phyloP scores from a whole-genome alignment of 2,888 invertebrate species.

The Stegophylla sp. region DNA sequence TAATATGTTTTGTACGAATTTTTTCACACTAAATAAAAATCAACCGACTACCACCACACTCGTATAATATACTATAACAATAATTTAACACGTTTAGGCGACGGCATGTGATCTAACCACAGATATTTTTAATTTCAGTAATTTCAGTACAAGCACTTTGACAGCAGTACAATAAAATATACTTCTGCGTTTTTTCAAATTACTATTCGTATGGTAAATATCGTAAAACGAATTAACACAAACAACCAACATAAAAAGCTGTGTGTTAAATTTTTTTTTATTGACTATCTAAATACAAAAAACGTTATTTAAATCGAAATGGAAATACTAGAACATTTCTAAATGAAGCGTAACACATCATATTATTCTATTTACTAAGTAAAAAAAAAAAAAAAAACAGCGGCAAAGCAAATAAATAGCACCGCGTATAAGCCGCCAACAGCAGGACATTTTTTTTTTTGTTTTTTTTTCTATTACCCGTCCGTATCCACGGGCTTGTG shows the following conservation, averaged over 20 bases:
- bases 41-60: too few relatives aligned
- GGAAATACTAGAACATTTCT: conserved; percentile 19
- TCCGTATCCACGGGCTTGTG: conserved; percentile 45
- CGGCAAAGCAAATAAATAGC: conserved; percentile 37
- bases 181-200: too few relatives aligned
- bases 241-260: neutral
- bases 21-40: conserved; percentile 6
- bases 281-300: neutral
- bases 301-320: too few relatives aligned
- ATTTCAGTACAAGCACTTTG: too few relatives aligned
- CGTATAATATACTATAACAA: too few relatives aligned
- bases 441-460: conserved; percentile 40
- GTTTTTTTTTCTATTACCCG: too few relatives aligned
- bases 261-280: conserved; percentile 9
- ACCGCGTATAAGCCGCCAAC: conserved; percentile 24
- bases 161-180: too few relatives aligned
- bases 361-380: conserved; percentile 6
- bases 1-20: neutral
- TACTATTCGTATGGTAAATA: neutral
- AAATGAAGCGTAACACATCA: neutral
- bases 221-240: conserved; percentile 7
- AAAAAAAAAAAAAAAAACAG: conserved; percentile 27
- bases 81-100: too few relatives aligned
- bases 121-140: too few relatives aligned
- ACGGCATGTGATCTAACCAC: too few relatives aligned